A percentile compares a stretch with the other conserved stretches of the same genome.
Conservation (phyloP, 2,113 vertebrate species). For the Mustela lutreola region DNA sequence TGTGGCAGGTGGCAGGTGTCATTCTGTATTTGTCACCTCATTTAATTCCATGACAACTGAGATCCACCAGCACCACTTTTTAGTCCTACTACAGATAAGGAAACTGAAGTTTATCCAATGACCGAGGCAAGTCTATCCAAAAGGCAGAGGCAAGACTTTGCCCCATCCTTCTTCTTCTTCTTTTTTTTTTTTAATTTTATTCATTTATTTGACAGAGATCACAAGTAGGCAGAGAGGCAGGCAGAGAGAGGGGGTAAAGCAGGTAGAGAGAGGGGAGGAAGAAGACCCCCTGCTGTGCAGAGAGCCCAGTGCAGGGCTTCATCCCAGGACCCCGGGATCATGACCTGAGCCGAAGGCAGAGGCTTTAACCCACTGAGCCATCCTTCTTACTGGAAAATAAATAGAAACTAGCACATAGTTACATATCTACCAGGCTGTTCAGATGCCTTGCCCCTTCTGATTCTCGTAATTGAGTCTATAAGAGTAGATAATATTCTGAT, state of each 20-base stretch:
- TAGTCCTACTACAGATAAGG: neutral
- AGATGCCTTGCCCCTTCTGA: neutral
- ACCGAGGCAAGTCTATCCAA: neutral
- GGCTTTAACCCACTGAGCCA: no score
- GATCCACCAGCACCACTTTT: neutral
- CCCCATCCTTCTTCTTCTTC: neutral
- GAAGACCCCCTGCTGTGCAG: no score
- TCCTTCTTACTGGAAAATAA: neutral
- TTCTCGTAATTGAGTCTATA: neutral
- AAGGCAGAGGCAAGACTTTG: neutral
- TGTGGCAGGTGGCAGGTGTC: neutral
- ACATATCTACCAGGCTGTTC: neutral
- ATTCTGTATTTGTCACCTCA: neutral
- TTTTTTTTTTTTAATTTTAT: no score
- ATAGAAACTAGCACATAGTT: neutral
- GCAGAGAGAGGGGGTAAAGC: no score
- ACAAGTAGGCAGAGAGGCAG: no score
- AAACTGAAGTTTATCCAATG: neutral
- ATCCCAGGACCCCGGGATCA: no score
- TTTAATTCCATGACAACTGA: neutral
- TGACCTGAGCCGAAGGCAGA: no score
- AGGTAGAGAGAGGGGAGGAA: no score
- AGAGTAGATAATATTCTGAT: neutral
- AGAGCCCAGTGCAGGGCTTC: rapidly evolving
- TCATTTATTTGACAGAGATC: no score